Percentiles rank a stretch among this genome's conserved stretches.
phyloP scores from a whole-genome alignment of 2,888 invertebrate genomes.

The Nowickia ferox region DNA sequence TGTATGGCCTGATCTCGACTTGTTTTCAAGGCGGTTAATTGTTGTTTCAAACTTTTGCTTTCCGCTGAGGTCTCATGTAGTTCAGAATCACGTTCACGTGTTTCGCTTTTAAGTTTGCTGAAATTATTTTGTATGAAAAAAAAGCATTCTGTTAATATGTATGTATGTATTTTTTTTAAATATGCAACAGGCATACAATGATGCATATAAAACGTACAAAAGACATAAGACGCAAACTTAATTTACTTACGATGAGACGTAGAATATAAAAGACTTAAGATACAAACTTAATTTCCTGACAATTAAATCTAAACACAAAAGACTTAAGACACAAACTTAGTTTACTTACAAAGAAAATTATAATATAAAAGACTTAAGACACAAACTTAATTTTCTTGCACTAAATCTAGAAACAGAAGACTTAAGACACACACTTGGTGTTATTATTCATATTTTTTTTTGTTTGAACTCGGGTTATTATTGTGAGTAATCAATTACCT shows the following conservation, averaged over 20 bases:
- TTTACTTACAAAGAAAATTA: too few relatives aligned
- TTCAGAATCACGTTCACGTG: conserved; percentile 79
- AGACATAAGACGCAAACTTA: conserved; percentile 31
- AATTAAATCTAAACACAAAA: too few relatives aligned
- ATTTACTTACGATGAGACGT: neutral
- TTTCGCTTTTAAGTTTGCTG: conserved; percentile 78
- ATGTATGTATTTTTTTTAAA: conserved; percentile 2
- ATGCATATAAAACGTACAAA: conserved; percentile 33
- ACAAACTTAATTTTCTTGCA: conserved; percentile 2
- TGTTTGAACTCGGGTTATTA: conserved; percentile 8
- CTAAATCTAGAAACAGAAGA: neutral
- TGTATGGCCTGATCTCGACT: conserved; percentile 81
- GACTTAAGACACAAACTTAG: too few relatives aligned
- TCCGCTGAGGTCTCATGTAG: conserved; percentile 80
- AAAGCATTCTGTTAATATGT: conserved; percentile 26
- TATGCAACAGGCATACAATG: conserved; percentile 8
- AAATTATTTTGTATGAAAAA: conserved; percentile 54
- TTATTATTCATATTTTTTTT: neutral
- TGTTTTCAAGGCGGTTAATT: conserved; percentile 80
- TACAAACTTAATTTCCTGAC: conserved; percentile 51
- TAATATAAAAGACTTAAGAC: conserved; percentile 50
- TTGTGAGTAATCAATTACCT: neutral
- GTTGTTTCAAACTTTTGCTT: conserved; percentile 81
- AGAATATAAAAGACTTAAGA: neutral
- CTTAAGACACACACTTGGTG: neutral